phyloP scores from a whole-genome alignment of 2,113 vertebrate genomes.

The Tetraodon nigroviridis region DNA sequence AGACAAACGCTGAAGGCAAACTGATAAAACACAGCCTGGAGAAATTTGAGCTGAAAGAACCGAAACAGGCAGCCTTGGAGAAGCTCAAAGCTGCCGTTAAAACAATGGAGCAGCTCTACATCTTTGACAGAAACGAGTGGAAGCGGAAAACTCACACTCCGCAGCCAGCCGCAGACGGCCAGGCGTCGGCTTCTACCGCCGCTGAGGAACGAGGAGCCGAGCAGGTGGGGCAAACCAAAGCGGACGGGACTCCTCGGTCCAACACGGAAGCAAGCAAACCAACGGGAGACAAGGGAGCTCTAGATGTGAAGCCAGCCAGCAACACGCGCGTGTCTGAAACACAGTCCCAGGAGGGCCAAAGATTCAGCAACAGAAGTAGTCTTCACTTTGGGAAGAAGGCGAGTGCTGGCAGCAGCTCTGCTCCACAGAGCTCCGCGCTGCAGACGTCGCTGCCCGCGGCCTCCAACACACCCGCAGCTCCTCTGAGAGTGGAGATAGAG shows the following conservation, averaged over 20 bases:
- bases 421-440: conserved; percentile 30
- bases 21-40: conserved; percentile 76
- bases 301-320: conserved; percentile 48
- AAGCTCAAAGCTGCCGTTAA: conserved; percentile 92
- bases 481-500: conserved; percentile 68
- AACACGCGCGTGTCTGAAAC: conserved; percentile 34
- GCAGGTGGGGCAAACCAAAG: conserved; percentile 28
- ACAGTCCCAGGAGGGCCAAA: conserved; percentile 49
- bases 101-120: conserved; percentile 95
- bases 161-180: conserved; percentile 79
- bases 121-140: conserved; percentile 90
- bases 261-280: not conserved
- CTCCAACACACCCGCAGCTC: conserved; percentile 36
- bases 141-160: conserved; percentile 85
- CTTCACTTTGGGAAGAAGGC: conserved; percentile 66
- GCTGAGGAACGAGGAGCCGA: conserved; percentile 71
- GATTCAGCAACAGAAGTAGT: conserved; percentile 56
- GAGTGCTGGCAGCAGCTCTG: conserved; percentile 23
- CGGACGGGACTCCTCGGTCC: conserved; percentile 11
- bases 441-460: conserved; percentile 41
- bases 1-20: conserved; percentile 77
- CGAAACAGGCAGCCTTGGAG: conserved; percentile 83
- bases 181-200: conserved; percentile 86
- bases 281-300: conserved; percentile 31
- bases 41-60: conserved; percentile 62